Evolutionary conservation across 2,888 invertebrate species (phyloP).

Genomic region (Patella ulyssiponensis): DNA sequence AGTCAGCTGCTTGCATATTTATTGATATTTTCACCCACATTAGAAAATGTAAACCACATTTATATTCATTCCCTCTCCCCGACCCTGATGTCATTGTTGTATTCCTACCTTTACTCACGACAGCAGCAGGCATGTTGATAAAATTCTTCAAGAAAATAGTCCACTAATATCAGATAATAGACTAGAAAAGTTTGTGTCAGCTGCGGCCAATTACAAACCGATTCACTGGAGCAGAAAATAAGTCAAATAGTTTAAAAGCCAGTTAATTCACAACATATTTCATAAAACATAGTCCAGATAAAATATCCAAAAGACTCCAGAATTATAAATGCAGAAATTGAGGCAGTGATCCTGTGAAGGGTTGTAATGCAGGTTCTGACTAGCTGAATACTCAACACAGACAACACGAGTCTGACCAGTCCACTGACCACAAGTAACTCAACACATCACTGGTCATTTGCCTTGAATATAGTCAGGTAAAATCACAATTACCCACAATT

Average conservation of each 20-base stretch:
- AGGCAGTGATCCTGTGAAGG: no score
- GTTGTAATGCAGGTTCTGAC: no score
- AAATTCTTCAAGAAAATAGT: not conserved
- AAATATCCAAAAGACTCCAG: no score
- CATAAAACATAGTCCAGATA: not conserved
- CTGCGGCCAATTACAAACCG: not conserved
- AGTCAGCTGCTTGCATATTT: no score
- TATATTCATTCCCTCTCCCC: no score
- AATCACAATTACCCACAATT: conserved; percentile 7
- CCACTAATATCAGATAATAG: no score
- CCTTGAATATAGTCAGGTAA: conserved; percentile 1
- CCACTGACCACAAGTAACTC: not conserved
- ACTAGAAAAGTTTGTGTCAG: no score
- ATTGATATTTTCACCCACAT: no score
- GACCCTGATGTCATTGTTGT: no score
- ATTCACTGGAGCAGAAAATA: conserved; percentile 9
- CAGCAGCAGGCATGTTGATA: conserved; percentile 1
- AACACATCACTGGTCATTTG: not conserved
- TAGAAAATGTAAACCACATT: no score
- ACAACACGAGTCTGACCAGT: not conserved
- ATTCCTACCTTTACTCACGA: not conserved
- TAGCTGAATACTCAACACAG: no score
- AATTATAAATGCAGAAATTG: no score
- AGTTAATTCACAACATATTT: not conserved
- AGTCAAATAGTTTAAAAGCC: not conserved